Evolutionary conservation across 2,888 invertebrate species (phyloP).

Genomic region (Standfussiana lucernea): DNA sequence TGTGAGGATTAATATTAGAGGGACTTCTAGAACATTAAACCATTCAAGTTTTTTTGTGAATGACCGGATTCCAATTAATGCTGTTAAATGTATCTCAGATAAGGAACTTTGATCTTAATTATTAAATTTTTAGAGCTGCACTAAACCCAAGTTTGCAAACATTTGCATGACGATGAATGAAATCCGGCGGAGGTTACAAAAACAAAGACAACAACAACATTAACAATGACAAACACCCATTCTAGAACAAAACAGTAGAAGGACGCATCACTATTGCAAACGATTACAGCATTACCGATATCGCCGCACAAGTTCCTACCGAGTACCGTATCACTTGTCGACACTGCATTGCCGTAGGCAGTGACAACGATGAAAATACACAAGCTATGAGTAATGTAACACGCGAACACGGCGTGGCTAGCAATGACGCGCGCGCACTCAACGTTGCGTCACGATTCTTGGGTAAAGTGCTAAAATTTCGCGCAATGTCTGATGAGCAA

Average conservation of each 20-base stretch:
- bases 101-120: background rate
- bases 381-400: conserved; percentile 48
- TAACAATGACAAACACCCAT: conserved; percentile 15
- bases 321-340: conserved; percentile 27
- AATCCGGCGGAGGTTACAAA: background rate
- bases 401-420: conserved; percentile 45
- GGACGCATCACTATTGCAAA: conserved; percentile 26
- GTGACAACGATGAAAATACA: conserved; percentile 50
- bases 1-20: background rate
- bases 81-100: background rate
- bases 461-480: conserved; percentile 28
- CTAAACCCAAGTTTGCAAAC: background rate
- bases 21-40: background rate
- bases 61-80: background rate
- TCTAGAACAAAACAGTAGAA: conserved; percentile 43
- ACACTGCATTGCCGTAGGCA: conserved; percentile 24
- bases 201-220: conserved; percentile 2
- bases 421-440: conserved; percentile 48
- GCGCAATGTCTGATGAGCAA: conserved; percentile 28
- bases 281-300: conserved; percentile 45
- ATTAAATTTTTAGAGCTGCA: background rate
- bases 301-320: conserved; percentile 12
- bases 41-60: background rate
- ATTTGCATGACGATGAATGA: background rate
- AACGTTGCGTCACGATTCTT: conserved; percentile 50